A percentile compares a stretch with the other conserved stretches of the same genome.
Conservation (phyloP, 2,797 vertebrate genomes). For the Typhlichthys eigenmanni region DNA sequence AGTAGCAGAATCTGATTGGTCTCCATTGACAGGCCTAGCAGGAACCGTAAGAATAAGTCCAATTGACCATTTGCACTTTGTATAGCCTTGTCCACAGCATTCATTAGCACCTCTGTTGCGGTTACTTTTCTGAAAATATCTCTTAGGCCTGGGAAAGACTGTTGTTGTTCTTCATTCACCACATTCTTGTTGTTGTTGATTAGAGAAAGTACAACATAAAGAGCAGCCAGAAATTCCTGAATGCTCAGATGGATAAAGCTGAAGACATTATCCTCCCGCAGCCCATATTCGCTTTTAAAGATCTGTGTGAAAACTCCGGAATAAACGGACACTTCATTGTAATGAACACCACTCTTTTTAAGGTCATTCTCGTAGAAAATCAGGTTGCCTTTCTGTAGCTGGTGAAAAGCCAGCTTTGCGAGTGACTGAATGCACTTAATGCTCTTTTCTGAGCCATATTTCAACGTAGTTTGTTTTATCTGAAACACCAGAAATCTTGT, state of each 20-base stretch:
- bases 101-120: constrained; percentile 1
- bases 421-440: background rate
- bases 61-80: constrained; percentile 7
- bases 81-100: constrained; percentile 1
- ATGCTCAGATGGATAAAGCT: constrained; percentile 10
- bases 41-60: constrained; percentile 13
- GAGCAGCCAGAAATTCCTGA: constrained; percentile 5
- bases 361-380: constrained; percentile 4
- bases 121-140: background rate
- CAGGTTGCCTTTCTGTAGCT: constrained; percentile 2
- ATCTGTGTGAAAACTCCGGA: constrained; percentile 14
- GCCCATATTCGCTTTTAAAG: constrained; percentile 13
- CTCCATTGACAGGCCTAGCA: constrained; percentile 7
- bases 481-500: constrained; percentile 39
- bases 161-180: background rate
- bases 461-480: background rate
- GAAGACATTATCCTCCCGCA: background rate
- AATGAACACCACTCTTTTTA: background rate
- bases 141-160: background rate
- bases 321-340: constrained; percentile 3
- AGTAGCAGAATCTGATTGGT: constrained; percentile 3
- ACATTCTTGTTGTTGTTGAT: constrained; percentile 9
- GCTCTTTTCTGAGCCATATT: background rate
- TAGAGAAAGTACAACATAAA: background rate
- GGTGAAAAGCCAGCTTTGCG: constrained; percentile 5